Base-by-base conservation (phyloP, 2,888 invertebrate species). In the Lissonota sp. region DNA sequence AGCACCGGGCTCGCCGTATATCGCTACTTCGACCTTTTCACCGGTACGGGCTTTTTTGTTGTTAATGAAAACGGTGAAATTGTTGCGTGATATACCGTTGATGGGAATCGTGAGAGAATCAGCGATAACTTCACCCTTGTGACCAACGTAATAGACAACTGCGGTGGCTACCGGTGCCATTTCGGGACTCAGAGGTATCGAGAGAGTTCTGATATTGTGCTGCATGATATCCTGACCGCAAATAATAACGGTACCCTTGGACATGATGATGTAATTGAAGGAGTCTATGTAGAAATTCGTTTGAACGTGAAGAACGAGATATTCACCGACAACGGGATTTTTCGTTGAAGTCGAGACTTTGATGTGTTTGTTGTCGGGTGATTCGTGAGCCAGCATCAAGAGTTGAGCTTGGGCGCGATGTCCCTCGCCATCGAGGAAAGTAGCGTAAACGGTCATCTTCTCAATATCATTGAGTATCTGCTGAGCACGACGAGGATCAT, bases 81-180 rank as follows among this genome's bases (percentile, higher is more conserved):
- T 98, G 92, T 99, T 98, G 80, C 98, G 93, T 0, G 98, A 97
- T 85, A 99, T 97, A 80, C 98, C 98, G 93, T 99, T 98, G 39
- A 99, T 98, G 0, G 98, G 98, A 94, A 99, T 98, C n/a, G 98
- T 98, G 77, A 99, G 94, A 77, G 98, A 97, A 93, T 99, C 99
- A 0, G 97, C 97, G 0, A 98, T 95, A 64, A 99, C 96, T 88
- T 97, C 96, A 0, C 97, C 98, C 86, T 96, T 95, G 10, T 95
- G 95, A 5, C 96, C 96, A 0, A 98, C 95, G 91, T 97, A 95
- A 95, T 98, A 99, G 64, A 97, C 97, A 16, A 98, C 95, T 46
- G 98, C 95, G 0, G 98, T 98, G 10, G 98, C 96, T 37, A 97
- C 97, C 0, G 99, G 99, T 6, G 99, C 97, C 97, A 98, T 97